These are phyloP conservation scores for Plebejus argus DNA, from an alignment of 2,888 invertebrate species.

Conservation along the genomic window DNA sequence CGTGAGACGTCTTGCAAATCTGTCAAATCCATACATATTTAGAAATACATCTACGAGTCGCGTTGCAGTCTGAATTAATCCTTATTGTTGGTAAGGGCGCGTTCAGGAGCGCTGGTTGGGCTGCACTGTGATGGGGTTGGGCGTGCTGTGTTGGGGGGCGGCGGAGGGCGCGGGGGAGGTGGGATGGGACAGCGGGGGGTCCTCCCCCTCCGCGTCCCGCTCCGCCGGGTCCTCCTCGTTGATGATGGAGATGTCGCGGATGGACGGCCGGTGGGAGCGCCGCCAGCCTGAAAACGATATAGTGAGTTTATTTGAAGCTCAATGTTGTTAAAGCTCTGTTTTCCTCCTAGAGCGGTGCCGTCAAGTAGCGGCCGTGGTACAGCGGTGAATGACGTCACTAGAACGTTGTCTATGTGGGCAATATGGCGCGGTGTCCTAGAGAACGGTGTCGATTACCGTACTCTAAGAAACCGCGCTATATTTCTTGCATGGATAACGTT, in stretches of 20 bases:
- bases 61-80: no score
- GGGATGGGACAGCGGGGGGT: slow-evolving; percentile 47
- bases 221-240: slow-evolving; percentile 90
- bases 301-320: not conserved
- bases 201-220: slow-evolving; percentile 64
- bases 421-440: no score
- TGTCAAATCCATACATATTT: no score
- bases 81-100: not conserved
- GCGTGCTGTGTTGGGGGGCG: slow-evolving; percentile 55
- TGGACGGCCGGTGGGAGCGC: slow-evolving; percentile 89
- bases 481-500: no score
- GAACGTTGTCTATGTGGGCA: no score
- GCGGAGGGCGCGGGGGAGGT: slow-evolving; percentile 46
- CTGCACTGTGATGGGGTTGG: slow-evolving; percentile 70
- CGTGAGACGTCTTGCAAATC: no score
- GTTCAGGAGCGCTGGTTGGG: slow-evolving; percentile 58
- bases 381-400: no score
- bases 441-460: no score
- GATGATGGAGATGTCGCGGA: slow-evolving; percentile 92
- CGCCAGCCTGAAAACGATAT: slow-evolving; percentile 82
- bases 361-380: no score
- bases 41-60: no score
- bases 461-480: no score
- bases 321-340: not conserved
- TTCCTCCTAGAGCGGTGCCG: no score